These are phyloP conservation scores for Galbula dea DNA, from an alignment of 2,113 vertebrate species.

Conservation along the genomic window DNA sequence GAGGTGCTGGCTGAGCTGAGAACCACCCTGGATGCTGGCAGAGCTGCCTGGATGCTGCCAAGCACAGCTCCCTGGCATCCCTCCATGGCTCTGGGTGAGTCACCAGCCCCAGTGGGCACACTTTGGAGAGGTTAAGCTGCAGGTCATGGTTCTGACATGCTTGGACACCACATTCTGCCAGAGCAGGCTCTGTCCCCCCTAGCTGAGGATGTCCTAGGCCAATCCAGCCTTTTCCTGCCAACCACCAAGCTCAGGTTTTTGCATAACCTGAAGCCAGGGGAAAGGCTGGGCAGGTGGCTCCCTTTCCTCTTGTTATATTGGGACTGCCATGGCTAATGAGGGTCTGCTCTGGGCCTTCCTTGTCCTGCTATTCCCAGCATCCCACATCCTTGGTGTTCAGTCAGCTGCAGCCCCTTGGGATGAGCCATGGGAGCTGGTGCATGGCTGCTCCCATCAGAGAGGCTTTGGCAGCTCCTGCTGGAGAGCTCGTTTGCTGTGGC, in stretches of 20 bases:
- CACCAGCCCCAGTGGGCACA: fast-evolving
- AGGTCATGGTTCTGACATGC: fast-evolving
- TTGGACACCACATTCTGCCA: neutral
- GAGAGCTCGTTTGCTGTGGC: neutral
- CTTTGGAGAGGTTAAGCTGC: neutral
- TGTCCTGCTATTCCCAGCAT: neutral
- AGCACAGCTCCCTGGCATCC: neutral
- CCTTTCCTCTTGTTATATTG: fast-evolving
- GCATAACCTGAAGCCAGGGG: fast-evolving
- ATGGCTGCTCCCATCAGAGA: neutral
- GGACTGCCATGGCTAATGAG: neutral
- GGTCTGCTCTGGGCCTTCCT: neutral
- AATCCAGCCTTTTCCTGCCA: neutral
- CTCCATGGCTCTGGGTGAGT: fast-evolving
- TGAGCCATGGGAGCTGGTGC: fast-evolving
- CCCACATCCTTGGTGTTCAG: fast-evolving
- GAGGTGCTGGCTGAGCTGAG: neutral
- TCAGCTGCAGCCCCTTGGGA: neutral
- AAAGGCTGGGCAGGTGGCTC: neutral
- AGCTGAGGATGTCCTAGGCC: neutral
- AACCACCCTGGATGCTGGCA: neutral
- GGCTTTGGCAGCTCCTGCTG: fast-evolving
- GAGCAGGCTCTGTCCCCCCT: neutral
- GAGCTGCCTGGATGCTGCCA: neutral
- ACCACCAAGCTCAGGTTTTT: neutral